These are phyloP conservation scores for Murina feae DNA, from an alignment of 2,113 vertebrate species.

Conservation along the genomic window DNA sequence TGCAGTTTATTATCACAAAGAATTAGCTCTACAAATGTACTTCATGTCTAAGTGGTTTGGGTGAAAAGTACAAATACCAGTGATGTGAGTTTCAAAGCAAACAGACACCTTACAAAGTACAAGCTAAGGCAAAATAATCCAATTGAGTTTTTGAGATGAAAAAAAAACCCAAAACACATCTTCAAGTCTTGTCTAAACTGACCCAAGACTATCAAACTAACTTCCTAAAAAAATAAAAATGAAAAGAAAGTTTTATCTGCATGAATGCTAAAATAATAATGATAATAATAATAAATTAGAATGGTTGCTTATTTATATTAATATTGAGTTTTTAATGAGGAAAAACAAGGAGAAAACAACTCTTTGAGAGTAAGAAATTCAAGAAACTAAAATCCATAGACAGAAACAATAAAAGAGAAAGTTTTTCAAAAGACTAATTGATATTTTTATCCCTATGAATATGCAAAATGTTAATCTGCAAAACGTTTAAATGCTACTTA, in stretches of 20 bases:
- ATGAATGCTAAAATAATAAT: background rate
- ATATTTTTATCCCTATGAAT: conserved; percentile 63
- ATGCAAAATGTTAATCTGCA: conserved; percentile 45
- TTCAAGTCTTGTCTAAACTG: conserved; percentile 26
- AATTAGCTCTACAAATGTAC: background rate
- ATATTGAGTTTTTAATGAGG: conserved; percentile 38
- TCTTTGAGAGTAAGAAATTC: conserved; percentile 39
- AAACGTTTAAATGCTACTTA: conserved; percentile 71
- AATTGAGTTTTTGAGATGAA: background rate
- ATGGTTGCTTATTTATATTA: conserved; percentile 29
- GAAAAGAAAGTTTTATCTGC: background rate
- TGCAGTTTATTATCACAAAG: background rate
- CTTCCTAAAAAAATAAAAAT: conserved; percentile 65
- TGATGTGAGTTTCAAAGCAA: conserved; percentile 50
- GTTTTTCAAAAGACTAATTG: conserved; percentile 49
- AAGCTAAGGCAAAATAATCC: conserved; percentile 46
- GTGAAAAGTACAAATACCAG: conserved; percentile 39
- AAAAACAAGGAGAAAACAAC: conserved; percentile 54
- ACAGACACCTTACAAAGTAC: conserved; percentile 47
- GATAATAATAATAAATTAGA: background rate
- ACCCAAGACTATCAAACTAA: conserved; percentile 32
- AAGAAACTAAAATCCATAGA: conserved; percentile 47
- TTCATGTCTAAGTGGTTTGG: conserved; percentile 40
- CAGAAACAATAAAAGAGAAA: conserved; percentile 18
- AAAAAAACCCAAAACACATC: background rate